Evolutionary conservation across 2,113 vertebrate species (phyloP).

Genomic region (Vicugna pacos): DNA sequence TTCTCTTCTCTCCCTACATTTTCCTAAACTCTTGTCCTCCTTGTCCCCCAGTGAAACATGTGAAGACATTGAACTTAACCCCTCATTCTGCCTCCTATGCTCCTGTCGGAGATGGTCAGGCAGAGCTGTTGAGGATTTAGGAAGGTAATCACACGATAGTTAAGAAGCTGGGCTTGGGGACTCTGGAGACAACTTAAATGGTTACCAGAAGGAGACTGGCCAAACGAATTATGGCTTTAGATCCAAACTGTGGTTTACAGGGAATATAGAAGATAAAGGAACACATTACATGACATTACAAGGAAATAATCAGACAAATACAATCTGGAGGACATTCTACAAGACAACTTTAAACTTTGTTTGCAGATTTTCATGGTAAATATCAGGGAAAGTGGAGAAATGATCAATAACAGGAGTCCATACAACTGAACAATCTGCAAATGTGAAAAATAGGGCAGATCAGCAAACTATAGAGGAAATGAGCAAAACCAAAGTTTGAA

Average conservation of each 20-base stretch:
- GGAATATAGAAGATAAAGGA: background rate
- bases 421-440: background rate
- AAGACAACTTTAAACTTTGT: background rate
- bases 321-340: background rate
- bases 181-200: background rate
- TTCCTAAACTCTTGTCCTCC: background rate
- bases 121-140: background rate
- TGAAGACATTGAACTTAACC: background rate
- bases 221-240: background rate
- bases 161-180: background rate
- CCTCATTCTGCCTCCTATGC: too few species aligned
- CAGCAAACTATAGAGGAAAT: background rate
- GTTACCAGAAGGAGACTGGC: background rate
- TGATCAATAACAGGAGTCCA: background rate
- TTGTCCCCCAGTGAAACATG: background rate
- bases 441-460: background rate
- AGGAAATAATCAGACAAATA: background rate
- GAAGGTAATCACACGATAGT: background rate
- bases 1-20: background rate
- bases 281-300: background rate
- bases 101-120: background rate
- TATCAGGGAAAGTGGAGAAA: background rate
- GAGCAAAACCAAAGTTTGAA: background rate
- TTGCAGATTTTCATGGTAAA: background rate
- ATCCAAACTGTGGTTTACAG: background rate